Base-by-base conservation (phyloP, 1,140 invertebrate species). In the Pentalonia nigronervosa region DNA sequence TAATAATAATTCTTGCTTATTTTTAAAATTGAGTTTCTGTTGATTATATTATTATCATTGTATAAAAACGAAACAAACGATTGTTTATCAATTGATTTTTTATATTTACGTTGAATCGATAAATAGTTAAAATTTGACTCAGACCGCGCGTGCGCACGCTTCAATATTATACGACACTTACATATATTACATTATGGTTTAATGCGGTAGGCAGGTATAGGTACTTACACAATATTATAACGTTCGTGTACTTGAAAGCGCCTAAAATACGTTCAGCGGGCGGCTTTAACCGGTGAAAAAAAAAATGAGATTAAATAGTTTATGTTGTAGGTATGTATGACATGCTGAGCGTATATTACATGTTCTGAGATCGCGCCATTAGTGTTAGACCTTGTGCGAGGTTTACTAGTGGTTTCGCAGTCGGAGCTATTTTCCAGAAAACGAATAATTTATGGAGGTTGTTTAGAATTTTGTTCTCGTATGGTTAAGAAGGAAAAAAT, bases 231-330 rank as follows among this genome's bases (percentile, higher is more conserved):
- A 60, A 23, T 60, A 67, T n/a, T 60, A 67, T n/a, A 76, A 76
- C 60, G 14, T 76, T 7, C 60, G 30, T 67, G 30, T 67, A 3
- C 25, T 67, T 2, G 60, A 3, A n/a, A 67, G 3, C 6, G 60
- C n/a, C n/a, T 76, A 76, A 76, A n/a, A 76, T n/a, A 76, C 14
- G 60, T 76, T 76, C n/a, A 76, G n/a, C 30, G 60, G n/a, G 60
- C 30, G 60, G 60, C 60, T 76, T 76, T 76, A 30, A 76, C 60
- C 30, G 14, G n/a, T 76, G 11, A n/a, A 76, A 76, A 76, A 76
- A 56, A 67, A 76, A 76, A 67, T n/a, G n/a, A 76, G 60, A 76
- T 76, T n/a, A 76, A 76, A 76, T 76, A 76, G 60, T 76, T 76
- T 76, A 34, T 76, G 17, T 67, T n/a, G 30, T 76, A 76, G n/a